Evolutionary conservation across 2,888 invertebrate genomes (phyloP).

Genomic region (Crepidodera aurea): DNA sequence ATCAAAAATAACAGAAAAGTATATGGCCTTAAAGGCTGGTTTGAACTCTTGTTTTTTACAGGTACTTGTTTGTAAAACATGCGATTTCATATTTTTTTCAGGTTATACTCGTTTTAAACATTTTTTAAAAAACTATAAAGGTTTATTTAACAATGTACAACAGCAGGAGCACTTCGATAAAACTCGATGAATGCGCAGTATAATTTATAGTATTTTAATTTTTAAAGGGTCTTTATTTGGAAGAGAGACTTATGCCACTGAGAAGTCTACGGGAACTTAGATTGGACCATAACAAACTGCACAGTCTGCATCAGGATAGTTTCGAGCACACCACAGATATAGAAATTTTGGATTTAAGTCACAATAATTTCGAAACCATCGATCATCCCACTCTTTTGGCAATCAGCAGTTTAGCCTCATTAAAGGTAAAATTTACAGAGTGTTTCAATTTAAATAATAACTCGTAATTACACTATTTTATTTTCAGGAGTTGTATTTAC

Average conservation of each 20-base stretch:
- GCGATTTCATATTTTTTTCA: too few species aligned
- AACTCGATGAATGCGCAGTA: too few species aligned
- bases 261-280: slow-evolving; percentile 67
- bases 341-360: slow-evolving; percentile 72
- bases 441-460: not conserved
- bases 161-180: too few species aligned
- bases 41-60: too few species aligned
- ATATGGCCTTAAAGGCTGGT: too few species aligned
- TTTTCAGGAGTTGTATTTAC: slow-evolving; percentile 72
- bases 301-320: slow-evolving; percentile 73
- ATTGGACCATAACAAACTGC: slow-evolving; percentile 75
- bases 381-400: slow-evolving; percentile 72
- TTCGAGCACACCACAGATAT: slow-evolving; percentile 78
- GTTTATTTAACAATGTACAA: too few species aligned
- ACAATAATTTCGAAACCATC: slow-evolving; percentile 77
- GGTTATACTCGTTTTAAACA: not conserved
- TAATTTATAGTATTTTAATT: too few species aligned
- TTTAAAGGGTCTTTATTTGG: slow-evolving; percentile 68
- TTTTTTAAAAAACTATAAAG: not conserved
- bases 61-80: too few species aligned
- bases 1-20: too few species aligned
- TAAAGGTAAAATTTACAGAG: slow-evolving; percentile 66
- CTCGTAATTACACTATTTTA: not conserved
- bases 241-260: slow-evolving; percentile 69
- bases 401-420: slow-evolving; percentile 68